These are phyloP conservation scores for Kradibia gibbosae DNA, from an alignment of 1,140 invertebrate species.

Conservation along the genomic window DNA sequence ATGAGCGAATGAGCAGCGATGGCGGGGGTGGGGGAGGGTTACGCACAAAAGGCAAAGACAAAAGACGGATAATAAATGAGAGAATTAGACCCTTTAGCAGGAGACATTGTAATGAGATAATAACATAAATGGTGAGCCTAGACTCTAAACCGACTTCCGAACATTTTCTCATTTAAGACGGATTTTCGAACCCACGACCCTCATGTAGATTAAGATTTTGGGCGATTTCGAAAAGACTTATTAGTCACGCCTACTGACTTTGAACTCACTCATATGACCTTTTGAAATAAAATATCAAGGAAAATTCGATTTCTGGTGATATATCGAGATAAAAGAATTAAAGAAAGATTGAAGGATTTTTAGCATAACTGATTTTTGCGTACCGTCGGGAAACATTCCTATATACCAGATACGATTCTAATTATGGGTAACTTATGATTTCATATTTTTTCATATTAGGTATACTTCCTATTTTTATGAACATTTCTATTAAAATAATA, in stretches of 20 bases:
- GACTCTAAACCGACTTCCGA: not conserved
- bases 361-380: not conserved
- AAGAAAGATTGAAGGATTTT: not conserved
- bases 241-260: conserved; percentile 11
- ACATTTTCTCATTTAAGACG: conserved; percentile 20
- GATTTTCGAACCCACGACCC: conserved; percentile 5
- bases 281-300: not conserved
- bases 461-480: too few species aligned
- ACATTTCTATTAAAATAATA: too few species aligned
- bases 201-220: conserved; percentile 26
- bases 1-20: too few species aligned
- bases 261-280: conserved; percentile 15
- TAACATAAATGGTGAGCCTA: not conserved
- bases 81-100: too few species aligned
- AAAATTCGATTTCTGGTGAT: conserved; percentile 5
- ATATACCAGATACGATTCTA: not conserved
- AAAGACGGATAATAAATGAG: too few species aligned
- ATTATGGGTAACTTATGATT: too few species aligned
- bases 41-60: not conserved
- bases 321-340: too few species aligned
- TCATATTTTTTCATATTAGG: too few species aligned
- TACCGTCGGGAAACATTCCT: conserved; percentile 10
- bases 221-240: not conserved
- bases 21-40: not conserved
- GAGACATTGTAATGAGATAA: conserved; percentile 45